Evolutionary conservation across 1,140 invertebrate genomes (phyloP).

Genomic region (Drosophila kikkawai): DNA sequence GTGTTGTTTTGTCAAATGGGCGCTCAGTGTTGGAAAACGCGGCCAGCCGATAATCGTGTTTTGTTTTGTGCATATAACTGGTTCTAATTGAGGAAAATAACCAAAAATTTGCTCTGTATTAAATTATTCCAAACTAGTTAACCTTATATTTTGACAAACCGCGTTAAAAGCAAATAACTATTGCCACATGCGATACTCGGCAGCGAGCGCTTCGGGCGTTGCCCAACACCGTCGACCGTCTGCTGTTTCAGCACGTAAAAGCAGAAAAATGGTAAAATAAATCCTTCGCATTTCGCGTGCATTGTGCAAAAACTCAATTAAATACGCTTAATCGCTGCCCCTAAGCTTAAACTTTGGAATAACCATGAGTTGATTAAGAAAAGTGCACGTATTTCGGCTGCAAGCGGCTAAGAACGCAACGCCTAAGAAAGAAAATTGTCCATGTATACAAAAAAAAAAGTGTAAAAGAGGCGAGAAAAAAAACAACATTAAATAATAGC

Average conservation of each 20-base stretch:
- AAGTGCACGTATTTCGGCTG: background rate
- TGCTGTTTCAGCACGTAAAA: slow-evolving; percentile 57
- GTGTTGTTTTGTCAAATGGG: slow-evolving; percentile 40
- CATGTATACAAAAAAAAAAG: slow-evolving; percentile 33
- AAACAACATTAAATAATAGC: slow-evolving; percentile 43
- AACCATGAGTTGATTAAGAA: background rate
- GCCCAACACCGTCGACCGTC: slow-evolving; percentile 45
- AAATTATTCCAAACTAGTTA: background rate
- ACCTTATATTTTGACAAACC: background rate
- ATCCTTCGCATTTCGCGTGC: slow-evolving; percentile 9
- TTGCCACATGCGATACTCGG: slow-evolving; percentile 42
- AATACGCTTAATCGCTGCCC: background rate
- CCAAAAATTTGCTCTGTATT: no score
- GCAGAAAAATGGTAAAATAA: slow-evolving; percentile 55
- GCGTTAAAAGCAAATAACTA: background rate
- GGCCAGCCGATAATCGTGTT: slow-evolving; percentile 55
- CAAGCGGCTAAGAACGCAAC: slow-evolving; percentile 7
- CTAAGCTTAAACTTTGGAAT: slow-evolving; percentile 14
- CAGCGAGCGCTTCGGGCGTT: slow-evolving; percentile 16
- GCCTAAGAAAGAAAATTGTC: slow-evolving; percentile 11
- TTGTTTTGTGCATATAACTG: slow-evolving; percentile 41
- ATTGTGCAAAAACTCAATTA: slow-evolving; percentile 10
- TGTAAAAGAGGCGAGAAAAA: slow-evolving; percentile 15
- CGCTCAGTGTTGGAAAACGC: slow-evolving; percentile 52
- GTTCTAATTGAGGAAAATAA: no score